phyloP scores from a whole-genome alignment of 2,797 vertebrate species.

The Brotula barbata region DNA sequence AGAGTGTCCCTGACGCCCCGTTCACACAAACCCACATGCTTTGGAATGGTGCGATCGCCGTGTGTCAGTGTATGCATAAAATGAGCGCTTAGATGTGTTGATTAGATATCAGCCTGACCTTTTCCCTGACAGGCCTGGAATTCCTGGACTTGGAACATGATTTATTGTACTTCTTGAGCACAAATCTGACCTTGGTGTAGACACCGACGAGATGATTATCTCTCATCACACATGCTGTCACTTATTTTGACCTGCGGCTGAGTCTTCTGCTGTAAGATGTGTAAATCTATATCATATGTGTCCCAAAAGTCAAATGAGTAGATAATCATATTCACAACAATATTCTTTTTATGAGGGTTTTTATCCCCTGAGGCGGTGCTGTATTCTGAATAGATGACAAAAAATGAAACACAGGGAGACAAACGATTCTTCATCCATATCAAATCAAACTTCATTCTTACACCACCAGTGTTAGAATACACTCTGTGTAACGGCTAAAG shows the following conservation, averaged over 20 bases:
- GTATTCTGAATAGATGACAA: conserved; percentile 13
- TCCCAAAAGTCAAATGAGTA: not conserved
- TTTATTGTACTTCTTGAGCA: no score
- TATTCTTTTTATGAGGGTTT: not conserved
- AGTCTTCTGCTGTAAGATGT: not conserved
- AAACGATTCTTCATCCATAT: not conserved
- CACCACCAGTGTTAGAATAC: no score
- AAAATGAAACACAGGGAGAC: no score
- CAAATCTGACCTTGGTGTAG: no score
- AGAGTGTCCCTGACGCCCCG: not conserved
- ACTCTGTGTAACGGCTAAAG: no score
- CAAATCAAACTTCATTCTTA: not conserved
- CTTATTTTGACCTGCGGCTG: not conserved
- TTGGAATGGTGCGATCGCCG: not conserved
- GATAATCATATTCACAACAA: not conserved
- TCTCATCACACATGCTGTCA: not conserved
- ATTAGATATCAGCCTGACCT: no score
- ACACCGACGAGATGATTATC: no score
- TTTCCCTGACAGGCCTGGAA: no score
- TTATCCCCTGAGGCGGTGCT: conserved; percentile 3
- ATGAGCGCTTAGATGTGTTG: not conserved
- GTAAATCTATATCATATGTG: not conserved
- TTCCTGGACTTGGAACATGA: no score
- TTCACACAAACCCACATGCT: not conserved
- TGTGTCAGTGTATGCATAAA: not conserved